Evolutionary conservation across 2,888 invertebrate species (phyloP), one percentile per base, ranked within the genome.

Genomic region (Keiferia lycopersicella): DNA sequence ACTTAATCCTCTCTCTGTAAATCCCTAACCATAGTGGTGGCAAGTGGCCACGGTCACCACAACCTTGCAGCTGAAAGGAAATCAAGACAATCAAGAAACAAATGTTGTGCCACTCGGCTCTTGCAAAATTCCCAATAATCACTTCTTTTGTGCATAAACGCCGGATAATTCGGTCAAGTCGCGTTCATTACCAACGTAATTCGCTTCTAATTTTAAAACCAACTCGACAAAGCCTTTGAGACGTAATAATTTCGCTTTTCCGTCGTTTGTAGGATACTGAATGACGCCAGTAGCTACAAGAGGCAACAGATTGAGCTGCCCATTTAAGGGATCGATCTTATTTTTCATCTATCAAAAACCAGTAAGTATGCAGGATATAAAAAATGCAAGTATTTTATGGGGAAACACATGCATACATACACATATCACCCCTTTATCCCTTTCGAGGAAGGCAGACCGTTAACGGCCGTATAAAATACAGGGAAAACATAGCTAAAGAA

Each of bases 101-200:
- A 53, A 26, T 53, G 51, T 53, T 53, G 51, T 53, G 51, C 26
- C 20, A 53, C 26, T 50, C 51, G 11, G 2, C 22, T 53, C 51
- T 53, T 53, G 51, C 51, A 53, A 53, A 53, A 53, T 53, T 53
- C 51, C 51, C 20, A 53, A 53, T 53, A 53, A 53, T 53, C 51
- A 53, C 51, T 22, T 53, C 51, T 53, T 53, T 53, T 53, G 51
- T 53, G 51, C 51, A 53, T 53, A 53, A 53, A 53, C 12, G 26
- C 51, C 51, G 51, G 51, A 53, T 53, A 53, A 53, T 11, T 53
- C 51, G 51, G 51, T 26, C 51, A 53, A 53, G 51, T 53, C 22
- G 51, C 51, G 14, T 53, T 22, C 51, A 53, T 53, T 53, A 53
- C 22, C 14, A 12, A 22, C 26, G 8, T 53, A 53, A 53, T 53